Evolutionary conservation across 2,797 vertebrate genomes (phyloP).

Genomic region (Protosalanx chinensis): DNA sequence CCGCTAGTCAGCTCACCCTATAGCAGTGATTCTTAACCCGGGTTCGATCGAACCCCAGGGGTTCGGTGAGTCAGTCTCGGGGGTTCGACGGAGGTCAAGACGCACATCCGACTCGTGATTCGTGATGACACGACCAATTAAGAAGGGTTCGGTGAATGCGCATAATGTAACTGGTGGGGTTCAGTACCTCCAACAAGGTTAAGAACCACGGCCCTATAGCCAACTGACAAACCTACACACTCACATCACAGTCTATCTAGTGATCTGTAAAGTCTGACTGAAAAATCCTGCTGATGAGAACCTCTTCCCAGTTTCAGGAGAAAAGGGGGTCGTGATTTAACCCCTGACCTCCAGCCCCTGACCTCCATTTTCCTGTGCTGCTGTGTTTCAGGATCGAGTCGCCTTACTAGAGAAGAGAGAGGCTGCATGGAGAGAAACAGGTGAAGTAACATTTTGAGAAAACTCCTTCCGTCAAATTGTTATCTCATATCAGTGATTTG

Average conservation of each 20-base stretch:
- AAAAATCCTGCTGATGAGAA: not conserved
- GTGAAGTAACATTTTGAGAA: slow-evolving; percentile 1
- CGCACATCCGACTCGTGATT: too few species aligned
- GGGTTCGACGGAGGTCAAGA: too few species aligned
- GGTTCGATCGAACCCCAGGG: too few species aligned
- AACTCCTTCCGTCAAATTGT: not conserved
- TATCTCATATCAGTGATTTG: not conserved
- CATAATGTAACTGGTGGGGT: too few species aligned
- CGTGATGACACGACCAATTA: too few species aligned
- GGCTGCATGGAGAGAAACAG: not conserved
- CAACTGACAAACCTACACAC: too few species aligned
- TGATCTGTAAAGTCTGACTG: not conserved
- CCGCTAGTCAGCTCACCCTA: too few species aligned
- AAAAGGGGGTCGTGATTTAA: not conserved
- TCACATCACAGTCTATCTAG: not conserved
- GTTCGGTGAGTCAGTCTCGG: too few species aligned
- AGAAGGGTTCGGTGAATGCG: too few species aligned
- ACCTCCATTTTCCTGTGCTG: not conserved
- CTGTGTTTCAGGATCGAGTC: slow-evolving; percentile 4
- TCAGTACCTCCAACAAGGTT: too few species aligned
- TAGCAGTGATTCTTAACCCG: too few species aligned
- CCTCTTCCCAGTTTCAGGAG: not conserved
- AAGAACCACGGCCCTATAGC: too few species aligned
- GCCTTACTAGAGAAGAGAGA: slow-evolving; percentile 3
- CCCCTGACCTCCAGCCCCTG: not conserved